Conservation (phyloP, 2,797 vertebrate species). For the Sebastes trivittatus region DNA sequence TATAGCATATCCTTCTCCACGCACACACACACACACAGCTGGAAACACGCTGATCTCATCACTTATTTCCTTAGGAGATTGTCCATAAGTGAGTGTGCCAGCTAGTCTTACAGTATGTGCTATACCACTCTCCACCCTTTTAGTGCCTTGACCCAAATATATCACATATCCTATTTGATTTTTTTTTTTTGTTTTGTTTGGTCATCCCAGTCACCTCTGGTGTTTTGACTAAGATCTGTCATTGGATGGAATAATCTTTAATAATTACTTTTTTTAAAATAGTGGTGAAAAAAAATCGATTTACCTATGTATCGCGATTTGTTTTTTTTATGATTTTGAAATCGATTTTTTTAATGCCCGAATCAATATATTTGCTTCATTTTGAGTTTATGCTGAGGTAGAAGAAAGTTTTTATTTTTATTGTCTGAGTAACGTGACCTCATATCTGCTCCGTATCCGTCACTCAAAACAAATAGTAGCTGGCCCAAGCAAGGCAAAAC, state of each 20-base stretch:
- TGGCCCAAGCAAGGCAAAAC: too few species aligned
- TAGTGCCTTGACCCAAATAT: slow-evolving; percentile 33
- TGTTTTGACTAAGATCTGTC: not conserved
- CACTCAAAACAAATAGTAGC: too few species aligned
- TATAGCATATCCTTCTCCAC: slow-evolving; percentile 45
- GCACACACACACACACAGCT: not conserved
- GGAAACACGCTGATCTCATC: slow-evolving; percentile 9
- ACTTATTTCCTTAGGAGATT: slow-evolving; percentile 25
- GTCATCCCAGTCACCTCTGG: not conserved
- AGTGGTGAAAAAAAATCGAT: not conserved
- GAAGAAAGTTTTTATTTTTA: too few species aligned
- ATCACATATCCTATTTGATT: not conserved
- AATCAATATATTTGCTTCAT: too few species aligned
- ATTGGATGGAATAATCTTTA: not conserved
- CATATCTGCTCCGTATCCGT: too few species aligned
- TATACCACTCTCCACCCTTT: slow-evolving; percentile 31
- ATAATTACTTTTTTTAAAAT: too few species aligned
- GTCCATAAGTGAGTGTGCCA: slow-evolving; percentile 25
- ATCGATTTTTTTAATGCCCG: too few species aligned
- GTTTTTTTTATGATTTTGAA: too few species aligned
- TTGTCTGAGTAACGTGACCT: too few species aligned
- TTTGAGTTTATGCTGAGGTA: too few species aligned
- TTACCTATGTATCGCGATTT: too few species aligned
- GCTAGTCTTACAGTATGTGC: not conserved
- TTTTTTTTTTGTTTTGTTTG: not conserved